Base-by-base conservation (phyloP, 2,113 vertebrate genomes). In the Trematocara variabile region DNA sequence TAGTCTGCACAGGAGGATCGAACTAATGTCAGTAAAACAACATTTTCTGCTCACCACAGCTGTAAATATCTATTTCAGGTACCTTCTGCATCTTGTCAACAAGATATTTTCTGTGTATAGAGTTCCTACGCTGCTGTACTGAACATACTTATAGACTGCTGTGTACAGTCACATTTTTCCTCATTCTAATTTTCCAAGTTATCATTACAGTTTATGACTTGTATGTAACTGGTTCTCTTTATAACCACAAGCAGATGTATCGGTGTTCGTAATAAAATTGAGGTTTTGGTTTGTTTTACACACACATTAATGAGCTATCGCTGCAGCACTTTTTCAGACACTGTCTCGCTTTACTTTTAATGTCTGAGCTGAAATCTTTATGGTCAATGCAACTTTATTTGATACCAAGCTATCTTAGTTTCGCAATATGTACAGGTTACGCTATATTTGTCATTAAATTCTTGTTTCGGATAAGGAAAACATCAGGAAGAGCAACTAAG, bases 31-130 rank as follows among this genome's bases (percentile, higher is more conserved):
- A 12, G 18, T 63, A 63, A 63, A 37, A n/a, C 33, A 63, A 63
- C 16, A n/a, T 20, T 37, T 63, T 63, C 18, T 63, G 56, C 14
- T 60, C 30, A 60, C 16, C 56, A 60, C 30, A 60, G 0, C 0
- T 60, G 56, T 60, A 34, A 60, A 60, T 18, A 60, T 33, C 16
- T 63, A 63, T 6, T 34, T 37, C 30, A 63, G 58, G 16, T 34
- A 63, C 1, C 16, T 7, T 34, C 30, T 34, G 30, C 58, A 34
- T 54, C 52, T 54, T 54, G 20, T 22, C 52, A 53, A 11, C 52
- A 11, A 20, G n/a, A 53, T 11, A 53, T 54, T 54, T 54, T 54
- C 16, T 22, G 6, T 25, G 18, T 37, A 20, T 20, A 37, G 58
- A 37, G 18, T 20, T 20, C 16, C 33, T 37, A n/a, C 6, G 6